Base-by-base conservation (phyloP, 2,113 vertebrate genomes). In the Hydrochoerus hydrochaeris region DNA sequence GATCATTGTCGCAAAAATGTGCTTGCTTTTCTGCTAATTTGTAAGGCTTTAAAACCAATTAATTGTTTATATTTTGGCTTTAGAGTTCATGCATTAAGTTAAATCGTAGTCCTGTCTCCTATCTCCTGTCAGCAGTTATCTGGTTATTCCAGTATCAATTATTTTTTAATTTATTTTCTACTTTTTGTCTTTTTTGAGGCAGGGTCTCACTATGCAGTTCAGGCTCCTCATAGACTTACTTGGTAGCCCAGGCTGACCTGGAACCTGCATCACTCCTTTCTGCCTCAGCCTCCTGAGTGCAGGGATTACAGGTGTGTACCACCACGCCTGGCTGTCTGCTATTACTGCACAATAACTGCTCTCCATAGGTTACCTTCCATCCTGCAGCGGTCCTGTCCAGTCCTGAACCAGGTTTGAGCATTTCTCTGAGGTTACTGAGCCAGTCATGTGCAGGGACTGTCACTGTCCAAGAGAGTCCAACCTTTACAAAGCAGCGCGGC, bases 401-500 rank as follows among this genome's bases (percentile, higher is more conserved):
- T 20, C 26, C 44, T 26, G 30, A 49, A 22, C 63, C 28, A 35
- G 41, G 63, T 28, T 9, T 67, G 77, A 30, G 75, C 16, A 0
- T 65, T 41, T 65, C 78, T 89, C 26, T 17, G 91, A 83, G 93
- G 94, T 87, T 73, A 67, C 4, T 75, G 83, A 82, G 52, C 62
- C 57, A 69, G 38, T 5, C 6, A 41, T 35, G 57, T 54, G 84
- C 85, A 88, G 87, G 95, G 95, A 95, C 97, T 96, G 85, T 92
- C 97, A 65, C 91, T 16, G 41, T 88, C 60, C 52, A 22, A 69
- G 63, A 80, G n/a, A 77, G 89, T 22, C 63, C 30, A 83, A 54
- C 73, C 12, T 92, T 87, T 96, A 92, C 83, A 86, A 75, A 96
- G 96, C 93, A 90, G 94, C 83, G 75, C 84, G 35, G n/a, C 95